A percentile compares a stretch with the other conserved stretches of the same genome.
These are phyloP conservation scores for Platichthys stellatus DNA, from an alignment of 2,113 vertebrate species.

Conservation along the genomic window DNA sequence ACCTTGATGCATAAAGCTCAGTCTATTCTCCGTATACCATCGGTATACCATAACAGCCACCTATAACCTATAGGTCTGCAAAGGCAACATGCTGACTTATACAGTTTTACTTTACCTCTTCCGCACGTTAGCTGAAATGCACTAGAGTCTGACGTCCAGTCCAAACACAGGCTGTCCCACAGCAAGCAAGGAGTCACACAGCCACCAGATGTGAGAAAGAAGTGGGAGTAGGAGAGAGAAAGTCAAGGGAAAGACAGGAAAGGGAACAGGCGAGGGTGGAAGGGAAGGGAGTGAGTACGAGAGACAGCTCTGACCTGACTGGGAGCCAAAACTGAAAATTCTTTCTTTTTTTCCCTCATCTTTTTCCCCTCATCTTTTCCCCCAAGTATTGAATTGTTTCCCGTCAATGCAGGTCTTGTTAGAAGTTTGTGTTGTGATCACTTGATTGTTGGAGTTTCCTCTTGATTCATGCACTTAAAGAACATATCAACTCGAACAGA, in stretches of 20 bases:
- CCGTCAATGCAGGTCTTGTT: too few relatives aligned
- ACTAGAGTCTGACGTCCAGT: conserved; percentile 54
- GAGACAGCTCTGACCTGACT: conserved; percentile 49
- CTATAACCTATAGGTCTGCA: conserved; percentile 17
- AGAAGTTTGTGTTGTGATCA: too few relatives aligned
- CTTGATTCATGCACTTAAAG: not conserved
- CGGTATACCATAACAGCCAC: conserved; percentile 20
- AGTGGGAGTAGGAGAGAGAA: conserved; percentile 67
- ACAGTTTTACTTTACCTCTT: conserved; percentile 66
- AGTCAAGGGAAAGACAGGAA: conserved; percentile 45
- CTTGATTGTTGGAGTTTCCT: too few relatives aligned
- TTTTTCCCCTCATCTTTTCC: conserved; percentile 54
- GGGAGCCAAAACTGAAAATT: conserved; percentile 78
- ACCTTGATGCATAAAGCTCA: conserved; percentile 17
- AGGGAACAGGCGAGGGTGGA: conserved; percentile 38
- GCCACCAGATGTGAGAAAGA: conserved; percentile 84
- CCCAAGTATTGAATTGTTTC: too few relatives aligned
- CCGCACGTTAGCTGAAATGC: conserved; percentile 40
- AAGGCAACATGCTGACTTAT: conserved; percentile 12
- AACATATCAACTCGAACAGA: conserved; percentile 17
- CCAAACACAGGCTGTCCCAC: conserved; percentile 82
- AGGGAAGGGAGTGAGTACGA: conserved; percentile 54
- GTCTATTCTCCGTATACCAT: conserved; percentile 1
- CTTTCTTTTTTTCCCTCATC: conserved; percentile 72
- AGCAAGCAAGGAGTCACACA: conserved; percentile 72